Base-by-base conservation (phyloP, 2,888 invertebrate species). In the Scaptomyza polygonia region DNA sequence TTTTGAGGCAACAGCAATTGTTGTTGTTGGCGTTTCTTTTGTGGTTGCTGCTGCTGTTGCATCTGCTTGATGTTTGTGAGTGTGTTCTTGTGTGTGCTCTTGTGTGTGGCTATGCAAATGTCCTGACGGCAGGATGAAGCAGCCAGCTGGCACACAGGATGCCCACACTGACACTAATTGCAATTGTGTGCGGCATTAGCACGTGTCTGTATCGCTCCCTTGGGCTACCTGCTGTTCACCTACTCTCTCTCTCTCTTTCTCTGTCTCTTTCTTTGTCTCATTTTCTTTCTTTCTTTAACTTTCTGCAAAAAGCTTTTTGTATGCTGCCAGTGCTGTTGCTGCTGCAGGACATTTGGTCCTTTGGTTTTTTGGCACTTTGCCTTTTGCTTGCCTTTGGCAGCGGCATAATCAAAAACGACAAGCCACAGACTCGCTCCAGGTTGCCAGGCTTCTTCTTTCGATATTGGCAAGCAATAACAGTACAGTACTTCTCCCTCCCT, bases 111-210 rank as follows among this genome's bases (percentile, higher is more conserved):
- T 68, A 82, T 82, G 87, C 78, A 82, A 82, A 86, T 81, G 72
- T 63, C 47, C 75, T 53, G 68, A 40, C 44, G 54, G 34, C 52
- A 48, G 52, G 39, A 58, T 55, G 42, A 42, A 42, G 48, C 36
- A 56, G 51, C 47, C 14, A 61, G 43, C 64, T 49, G 59, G 53
- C 61, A 62, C 49, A 67, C 70, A 47, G 56, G 32, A 48, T 36
- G 43, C 78, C 61, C 58, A 67, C 86, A 81, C 78, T 86, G 87
- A 82, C 82, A 82, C 82, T 86, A 86, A 82, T 86, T 82, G 82
- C 82, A 82, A 84, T 86, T 86, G 87, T 82, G 70, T 82, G 87
- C 75, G 67, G 78, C 87, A 86, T 83, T 84, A 84, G 81, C 69
- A 77, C 80, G 84, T 75, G 72, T 75, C 74, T 72, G 59, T 72